Conservation (phyloP, 2,797 vertebrate species). For the Rallus crepitans region DNA sequence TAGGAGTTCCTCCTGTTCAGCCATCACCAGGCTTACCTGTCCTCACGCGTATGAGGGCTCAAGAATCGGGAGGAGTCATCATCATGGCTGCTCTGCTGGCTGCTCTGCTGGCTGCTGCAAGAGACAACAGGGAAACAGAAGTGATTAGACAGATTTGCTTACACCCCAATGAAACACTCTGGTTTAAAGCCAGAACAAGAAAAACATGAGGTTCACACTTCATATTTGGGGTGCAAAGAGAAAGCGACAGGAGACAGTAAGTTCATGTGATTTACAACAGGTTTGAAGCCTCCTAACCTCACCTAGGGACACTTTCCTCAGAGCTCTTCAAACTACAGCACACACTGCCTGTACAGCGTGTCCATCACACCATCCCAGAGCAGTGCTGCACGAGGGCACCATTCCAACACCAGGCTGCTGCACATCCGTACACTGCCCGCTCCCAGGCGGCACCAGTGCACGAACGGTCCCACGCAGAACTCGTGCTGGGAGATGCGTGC, state of each 20-base stretch:
- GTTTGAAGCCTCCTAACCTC: neutral
- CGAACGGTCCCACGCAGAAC: rapidly evolving
- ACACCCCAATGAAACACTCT: neutral
- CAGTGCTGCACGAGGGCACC: neutral
- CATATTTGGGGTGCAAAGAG: neutral
- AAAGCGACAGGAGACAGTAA: neutral
- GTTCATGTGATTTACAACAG: rapidly evolving
- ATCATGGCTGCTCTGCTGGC: constrained; percentile 91
- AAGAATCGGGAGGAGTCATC: constrained; percentile 88
- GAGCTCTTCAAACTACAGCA: neutral
- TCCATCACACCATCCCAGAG: neutral
- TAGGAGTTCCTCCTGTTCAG: neutral
- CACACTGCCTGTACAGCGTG: too few species aligned
- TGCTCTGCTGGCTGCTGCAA: constrained; percentile 88
- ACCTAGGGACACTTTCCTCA: too few species aligned
- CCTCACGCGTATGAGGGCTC: constrained; percentile 85
- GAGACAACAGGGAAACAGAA: neutral
- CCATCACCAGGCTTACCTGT: constrained; percentile 77
- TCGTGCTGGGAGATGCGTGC: neutral
- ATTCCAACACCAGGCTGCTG: neutral
- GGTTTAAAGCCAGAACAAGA: neutral
- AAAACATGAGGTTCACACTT: rapidly evolving
- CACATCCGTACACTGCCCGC: rapidly evolving
- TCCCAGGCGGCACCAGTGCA: neutral
- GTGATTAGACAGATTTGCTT: neutral